Evolutionary conservation across 1,140 invertebrate genomes (phyloP).

Genomic region (Dinoponera quadriceps): DNA sequence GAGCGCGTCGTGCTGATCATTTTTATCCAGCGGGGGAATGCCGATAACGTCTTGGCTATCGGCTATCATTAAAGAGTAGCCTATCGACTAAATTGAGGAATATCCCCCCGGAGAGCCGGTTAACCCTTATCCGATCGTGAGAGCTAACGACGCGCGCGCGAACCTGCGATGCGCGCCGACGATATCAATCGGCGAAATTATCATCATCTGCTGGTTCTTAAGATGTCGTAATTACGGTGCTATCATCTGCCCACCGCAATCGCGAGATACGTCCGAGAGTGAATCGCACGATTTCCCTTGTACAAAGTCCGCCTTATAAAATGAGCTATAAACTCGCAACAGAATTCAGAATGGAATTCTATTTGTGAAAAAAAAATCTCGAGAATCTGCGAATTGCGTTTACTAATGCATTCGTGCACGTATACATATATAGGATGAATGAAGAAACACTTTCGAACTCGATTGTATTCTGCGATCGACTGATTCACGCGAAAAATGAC

Average conservation of each 20-base stretch:
- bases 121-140: conserved; percentile 46
- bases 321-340: too few relatives aligned
- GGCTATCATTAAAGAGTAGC: conserved; percentile 48
- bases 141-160: conserved; percentile 33
- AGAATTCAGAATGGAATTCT: too few relatives aligned
- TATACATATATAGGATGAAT: too few relatives aligned
- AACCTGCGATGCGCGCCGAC: not conserved
- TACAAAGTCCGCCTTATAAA: too few relatives aligned
- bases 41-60: conserved; percentile 29
- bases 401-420: too few relatives aligned
- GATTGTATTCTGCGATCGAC: too few relatives aligned
- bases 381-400: too few relatives aligned
- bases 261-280: not conserved
- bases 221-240: conserved; percentile 10
- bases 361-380: too few relatives aligned
- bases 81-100: conserved; percentile 54
- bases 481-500: too few relatives aligned
- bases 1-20: not conserved
- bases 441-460: too few relatives aligned
- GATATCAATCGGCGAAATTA: conserved; percentile 28
- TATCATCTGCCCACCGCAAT: conserved; percentile 5
- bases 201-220: conserved; percentile 8
- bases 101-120: conserved; percentile 16
- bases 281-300: too few relatives aligned
- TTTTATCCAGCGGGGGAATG: not conserved